Percentiles rank a stretch among this genome's conserved stretches.
phyloP scores from a whole-genome alignment of 2,888 invertebrate species.

The Eristalis tenax region DNA sequence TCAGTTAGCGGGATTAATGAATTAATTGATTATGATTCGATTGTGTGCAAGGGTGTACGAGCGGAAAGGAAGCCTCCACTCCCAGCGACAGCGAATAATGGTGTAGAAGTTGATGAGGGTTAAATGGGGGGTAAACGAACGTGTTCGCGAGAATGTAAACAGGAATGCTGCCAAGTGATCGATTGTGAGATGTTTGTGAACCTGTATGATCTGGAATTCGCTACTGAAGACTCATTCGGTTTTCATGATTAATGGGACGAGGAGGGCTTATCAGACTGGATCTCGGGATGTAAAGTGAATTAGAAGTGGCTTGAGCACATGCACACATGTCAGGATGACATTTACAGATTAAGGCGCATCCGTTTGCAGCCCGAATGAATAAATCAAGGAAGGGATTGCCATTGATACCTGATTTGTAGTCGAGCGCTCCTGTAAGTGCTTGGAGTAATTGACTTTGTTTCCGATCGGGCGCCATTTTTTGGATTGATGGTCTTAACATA shows the following conservation, averaged over 20 bases:
- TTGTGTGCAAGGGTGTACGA: conserved; percentile 35
- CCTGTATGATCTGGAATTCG: conserved; percentile 43
- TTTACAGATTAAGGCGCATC: background rate
- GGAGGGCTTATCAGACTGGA: background rate
- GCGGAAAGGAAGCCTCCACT: conserved; percentile 29
- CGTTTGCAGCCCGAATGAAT: background rate
- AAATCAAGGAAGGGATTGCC: too few relatives aligned
- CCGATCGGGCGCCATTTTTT: too few relatives aligned
- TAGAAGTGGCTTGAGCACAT: background rate
- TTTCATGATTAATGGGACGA: conserved; percentile 45
- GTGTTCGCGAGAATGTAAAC: conserved; percentile 69
- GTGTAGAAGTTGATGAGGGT: conserved; percentile 66
- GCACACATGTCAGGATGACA: background rate
- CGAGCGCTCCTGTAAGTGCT: too few relatives aligned
- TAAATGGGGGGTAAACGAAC: conserved; percentile 66
- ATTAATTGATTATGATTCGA: conserved; percentile 72
- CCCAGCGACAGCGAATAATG: conserved; percentile 37
- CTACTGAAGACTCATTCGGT: conserved; percentile 48
- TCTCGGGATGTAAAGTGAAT: conserved; percentile 1
- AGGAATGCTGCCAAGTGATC: conserved; percentile 68
- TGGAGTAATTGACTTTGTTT: too few relatives aligned
- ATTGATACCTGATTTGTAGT: too few relatives aligned
- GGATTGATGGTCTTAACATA: too few relatives aligned
- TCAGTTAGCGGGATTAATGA: conserved; percentile 71
- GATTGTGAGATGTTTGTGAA: conserved; percentile 42